Percentiles rank a stretch among this genome's conserved stretches.
Evolutionary conservation across 2,888 invertebrate genomes (phyloP).

Genomic region (Cataglyphis albicans): DNA sequence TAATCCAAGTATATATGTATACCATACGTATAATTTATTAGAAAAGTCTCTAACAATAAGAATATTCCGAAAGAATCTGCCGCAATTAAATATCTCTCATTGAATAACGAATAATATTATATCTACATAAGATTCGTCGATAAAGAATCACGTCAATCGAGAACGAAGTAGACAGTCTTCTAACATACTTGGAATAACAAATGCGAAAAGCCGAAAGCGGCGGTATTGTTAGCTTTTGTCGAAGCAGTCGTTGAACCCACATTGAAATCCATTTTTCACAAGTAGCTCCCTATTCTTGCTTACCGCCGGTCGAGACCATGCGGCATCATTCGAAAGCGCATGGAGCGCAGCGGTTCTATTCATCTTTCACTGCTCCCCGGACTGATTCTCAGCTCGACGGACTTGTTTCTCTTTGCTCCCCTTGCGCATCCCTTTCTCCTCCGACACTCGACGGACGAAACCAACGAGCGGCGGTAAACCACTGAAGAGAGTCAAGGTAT

Average conservation of each 20-base stretch:
- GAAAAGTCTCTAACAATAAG: neutral
- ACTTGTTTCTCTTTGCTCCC: slow-evolving; percentile 36
- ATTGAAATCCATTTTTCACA: slow-evolving; percentile 48
- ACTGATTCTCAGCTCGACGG: slow-evolving; percentile 21
- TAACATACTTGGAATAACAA: slow-evolving; percentile 26
- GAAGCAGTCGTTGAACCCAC: slow-evolving; percentile 22
- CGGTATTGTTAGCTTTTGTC: slow-evolving; percentile 38
- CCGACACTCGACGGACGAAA: slow-evolving; percentile 11
- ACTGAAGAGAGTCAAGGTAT: slow-evolving; percentile 15
- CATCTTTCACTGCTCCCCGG: slow-evolving; percentile 29
- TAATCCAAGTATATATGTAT: neutral
- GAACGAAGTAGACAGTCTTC: neutral
- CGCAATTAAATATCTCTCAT: slow-evolving; percentile 15
- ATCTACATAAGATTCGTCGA: neutral
- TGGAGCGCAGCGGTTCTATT: slow-evolving; percentile 28
- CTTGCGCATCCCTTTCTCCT: neutral
- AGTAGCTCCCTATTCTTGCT: slow-evolving; percentile 25
- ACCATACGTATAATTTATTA: neutral
- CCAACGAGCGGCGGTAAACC: slow-evolving; percentile 27
- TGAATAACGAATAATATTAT: neutral
- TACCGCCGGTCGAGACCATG: neutral
- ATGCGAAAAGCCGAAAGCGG: neutral
- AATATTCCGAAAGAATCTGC: neutral
- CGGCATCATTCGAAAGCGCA: slow-evolving; percentile 25
- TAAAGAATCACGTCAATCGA: neutral